Percentiles rank a stretch among this genome's conserved stretches.
These are phyloP conservation scores for Andrena haemorrhoa DNA, from an alignment of 2,888 invertebrate species.

Conservation along the genomic window DNA sequence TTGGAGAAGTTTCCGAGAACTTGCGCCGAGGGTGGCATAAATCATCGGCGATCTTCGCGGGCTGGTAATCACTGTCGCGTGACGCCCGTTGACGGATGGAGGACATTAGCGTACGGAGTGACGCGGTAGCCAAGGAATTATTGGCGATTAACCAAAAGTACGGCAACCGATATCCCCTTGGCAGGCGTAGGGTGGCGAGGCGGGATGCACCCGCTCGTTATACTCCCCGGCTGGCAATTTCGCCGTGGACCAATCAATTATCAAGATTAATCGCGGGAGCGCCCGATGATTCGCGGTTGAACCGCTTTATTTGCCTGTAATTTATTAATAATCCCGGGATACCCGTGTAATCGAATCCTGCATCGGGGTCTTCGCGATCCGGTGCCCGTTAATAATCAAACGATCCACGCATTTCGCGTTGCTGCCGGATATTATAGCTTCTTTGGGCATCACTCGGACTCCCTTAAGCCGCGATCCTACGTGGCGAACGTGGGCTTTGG, in stretches of 20 bases:
- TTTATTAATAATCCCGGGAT: constrained; percentile 52
- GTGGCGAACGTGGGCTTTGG: too few species aligned
- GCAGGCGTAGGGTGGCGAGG: constrained; percentile 12
- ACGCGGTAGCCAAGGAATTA: constrained; percentile 58
- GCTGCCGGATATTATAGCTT: not conserved
- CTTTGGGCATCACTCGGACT: too few species aligned
- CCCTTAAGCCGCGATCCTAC: too few species aligned
- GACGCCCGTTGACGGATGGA: constrained; percentile 56
- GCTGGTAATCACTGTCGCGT: constrained; percentile 53
- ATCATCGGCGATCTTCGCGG: constrained; percentile 37
- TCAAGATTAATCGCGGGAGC: constrained; percentile 51
- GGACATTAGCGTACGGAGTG: constrained; percentile 53
- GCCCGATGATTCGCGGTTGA: constrained; percentile 42
- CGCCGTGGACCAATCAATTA: constrained; percentile 54
- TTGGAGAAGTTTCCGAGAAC: constrained; percentile 4
- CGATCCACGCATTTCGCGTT: not conserved
- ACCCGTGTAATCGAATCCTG: not conserved
- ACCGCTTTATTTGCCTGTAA: constrained; percentile 45
- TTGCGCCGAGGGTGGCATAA: constrained; percentile 34
- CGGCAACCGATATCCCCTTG: constrained; percentile 56
- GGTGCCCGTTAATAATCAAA: not conserved
- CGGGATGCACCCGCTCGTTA: constrained; percentile 30
- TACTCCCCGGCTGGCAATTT: constrained; percentile 36
- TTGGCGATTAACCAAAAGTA: constrained; percentile 72
- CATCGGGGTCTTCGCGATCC: not conserved